Percentiles rank a stretch among this genome's conserved stretches.
These are phyloP conservation scores for Anolis apletophallus DNA, from an alignment of 2,797 vertebrate genomes.

Conservation along the genomic window DNA sequence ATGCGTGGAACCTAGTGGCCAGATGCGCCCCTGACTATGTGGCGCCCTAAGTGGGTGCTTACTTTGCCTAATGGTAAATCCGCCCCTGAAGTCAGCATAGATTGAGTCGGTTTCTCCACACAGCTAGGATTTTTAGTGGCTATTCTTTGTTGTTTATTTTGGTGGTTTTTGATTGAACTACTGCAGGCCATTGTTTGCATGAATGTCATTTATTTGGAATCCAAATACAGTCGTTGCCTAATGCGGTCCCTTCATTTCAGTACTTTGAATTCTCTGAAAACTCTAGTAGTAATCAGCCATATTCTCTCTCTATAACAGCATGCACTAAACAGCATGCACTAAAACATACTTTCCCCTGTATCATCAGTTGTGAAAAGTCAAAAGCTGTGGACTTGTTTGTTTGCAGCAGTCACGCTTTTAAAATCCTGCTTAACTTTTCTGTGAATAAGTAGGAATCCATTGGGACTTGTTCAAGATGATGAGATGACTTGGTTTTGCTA, in stretches of 20 bases:
- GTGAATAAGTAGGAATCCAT: not conserved
- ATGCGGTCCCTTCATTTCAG: not conserved
- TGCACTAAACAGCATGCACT: not conserved
- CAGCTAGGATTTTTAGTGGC: not conserved
- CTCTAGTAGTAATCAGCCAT: not conserved
- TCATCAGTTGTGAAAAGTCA: constrained; percentile 11
- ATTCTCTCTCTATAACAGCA: too few relatives aligned
- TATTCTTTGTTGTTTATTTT: not conserved
- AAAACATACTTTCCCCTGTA: too few relatives aligned
- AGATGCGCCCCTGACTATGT: too few relatives aligned
- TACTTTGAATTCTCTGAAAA: not conserved
- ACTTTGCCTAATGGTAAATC: too few relatives aligned
- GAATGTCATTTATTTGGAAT: not conserved
- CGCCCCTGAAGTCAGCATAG: too few relatives aligned
- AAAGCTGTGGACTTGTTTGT: not conserved
- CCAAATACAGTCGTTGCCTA: not conserved
- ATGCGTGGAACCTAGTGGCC: too few relatives aligned
- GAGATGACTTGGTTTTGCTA: constrained; percentile 12
- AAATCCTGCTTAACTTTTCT: constrained; percentile 4
- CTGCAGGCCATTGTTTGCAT: not conserved
- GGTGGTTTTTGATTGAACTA: not conserved
- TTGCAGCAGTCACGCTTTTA: constrained; percentile 8
- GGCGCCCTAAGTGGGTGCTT: too few relatives aligned
- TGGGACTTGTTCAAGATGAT: constrained; percentile 16
- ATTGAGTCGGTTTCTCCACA: not conserved